Percentiles rank a stretch among this genome's conserved stretches.
Conservation (phyloP, 1,140 invertebrate species). For the Drosophila equinoxialis region DNA sequence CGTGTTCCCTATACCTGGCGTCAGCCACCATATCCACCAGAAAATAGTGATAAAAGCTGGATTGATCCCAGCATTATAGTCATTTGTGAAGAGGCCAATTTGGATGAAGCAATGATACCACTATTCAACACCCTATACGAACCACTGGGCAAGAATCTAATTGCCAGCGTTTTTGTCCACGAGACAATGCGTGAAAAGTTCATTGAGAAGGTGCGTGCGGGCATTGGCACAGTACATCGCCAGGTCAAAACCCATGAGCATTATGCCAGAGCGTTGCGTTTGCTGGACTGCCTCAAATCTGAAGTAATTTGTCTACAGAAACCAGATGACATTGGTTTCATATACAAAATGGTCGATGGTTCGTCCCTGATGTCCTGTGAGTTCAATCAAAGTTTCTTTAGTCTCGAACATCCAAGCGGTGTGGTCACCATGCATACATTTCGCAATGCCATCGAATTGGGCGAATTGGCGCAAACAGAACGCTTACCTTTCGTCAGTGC, state of each 20-base stretch:
- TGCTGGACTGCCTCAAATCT: constrained; percentile 44
- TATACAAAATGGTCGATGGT: constrained; percentile 33
- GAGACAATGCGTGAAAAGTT: constrained; percentile 52
- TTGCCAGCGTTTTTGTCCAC: constrained; percentile 54
- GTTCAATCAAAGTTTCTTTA: constrained; percentile 57
- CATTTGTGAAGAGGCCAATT: constrained; percentile 34
- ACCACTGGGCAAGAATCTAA: constrained; percentile 29
- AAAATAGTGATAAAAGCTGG: constrained; percentile 55
- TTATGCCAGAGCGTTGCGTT: constrained; percentile 25
- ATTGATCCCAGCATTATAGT: constrained; percentile 48
- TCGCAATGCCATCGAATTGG: constrained; percentile 39
- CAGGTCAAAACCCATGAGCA: constrained; percentile 36
- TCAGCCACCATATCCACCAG: constrained; percentile 42
- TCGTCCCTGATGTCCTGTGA: constrained; percentile 55
- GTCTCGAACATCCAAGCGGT: constrained; percentile 37
- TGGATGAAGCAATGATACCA: constrained; percentile 37
- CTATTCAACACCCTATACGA: constrained; percentile 35
- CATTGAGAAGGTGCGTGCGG: constrained; percentile 22
- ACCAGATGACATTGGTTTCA: constrained; percentile 42
- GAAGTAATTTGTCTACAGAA: constrained; percentile 37
- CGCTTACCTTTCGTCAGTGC: constrained; percentile 39
- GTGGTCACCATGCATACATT: constrained; percentile 63
- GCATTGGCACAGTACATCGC: constrained; percentile 41
- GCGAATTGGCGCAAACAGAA: constrained; percentile 29
- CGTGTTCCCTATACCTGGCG: constrained; percentile 52